Base-by-base conservation (phyloP, 1,140 invertebrate species). In the Nixonia krombeini region DNA sequence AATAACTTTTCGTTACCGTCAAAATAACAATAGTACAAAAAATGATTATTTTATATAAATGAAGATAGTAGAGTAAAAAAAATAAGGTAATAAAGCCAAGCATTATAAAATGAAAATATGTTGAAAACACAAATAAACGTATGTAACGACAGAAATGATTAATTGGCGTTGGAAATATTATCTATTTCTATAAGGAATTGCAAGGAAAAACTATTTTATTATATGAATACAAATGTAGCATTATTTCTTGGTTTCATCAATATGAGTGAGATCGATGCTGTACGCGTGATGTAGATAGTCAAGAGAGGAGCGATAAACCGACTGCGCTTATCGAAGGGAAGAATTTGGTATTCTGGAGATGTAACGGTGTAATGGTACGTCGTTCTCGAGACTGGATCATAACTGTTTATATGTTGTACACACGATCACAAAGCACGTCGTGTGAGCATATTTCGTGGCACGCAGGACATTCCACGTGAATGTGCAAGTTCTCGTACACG, bases 341-440 rank as follows among this genome's bases (percentile, higher is more conserved):
- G 55, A 72, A 72, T 67, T 66, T 67, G 50, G 64, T 72, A 72
- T 72, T 72, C 63, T 23, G 17, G 8, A 12, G 26, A 55, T 66
- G 68, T 71, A 66, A 66, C 65, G 53, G 63, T 59, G 52, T 70
- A 71, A 71, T 71, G 63, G 57, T 62, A 66, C 50, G 45, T 72
- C 64, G 58, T 72, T 72, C 59, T 59, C 21, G 47, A 55, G 62
- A 70, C 56, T 70, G 49, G 63, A 59, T 67, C 58, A 71, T 71
- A 71, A 66, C 69, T 65, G 67, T 70, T 70, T 64, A 70, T 70
- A 57, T 57, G 61, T 37, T 12, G 10, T 37, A 70, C 49, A 66
- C 56, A 37, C 35, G 44, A 28, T 26, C 44, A 44, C 35, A 31
- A 26, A 57, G 52, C 61, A 65, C 62, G 67, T 66, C 58, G 63